Evolutionary conservation across 2,797 vertebrate species (phyloP).

Genomic region (Enteromius treurensis): DNA sequence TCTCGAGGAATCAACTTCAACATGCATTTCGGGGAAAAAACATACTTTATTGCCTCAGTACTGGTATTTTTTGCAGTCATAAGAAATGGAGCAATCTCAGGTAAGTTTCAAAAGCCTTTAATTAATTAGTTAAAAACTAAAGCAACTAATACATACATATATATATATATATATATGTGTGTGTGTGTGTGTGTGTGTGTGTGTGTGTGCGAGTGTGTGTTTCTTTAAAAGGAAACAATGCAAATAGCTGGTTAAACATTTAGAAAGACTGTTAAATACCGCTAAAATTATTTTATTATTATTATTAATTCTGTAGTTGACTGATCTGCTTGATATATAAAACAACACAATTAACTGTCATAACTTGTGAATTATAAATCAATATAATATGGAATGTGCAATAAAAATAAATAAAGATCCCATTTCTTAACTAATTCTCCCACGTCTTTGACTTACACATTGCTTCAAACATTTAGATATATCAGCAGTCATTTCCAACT

Average conservation of each 20-base stretch:
- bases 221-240: neutral
- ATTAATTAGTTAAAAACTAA: neutral
- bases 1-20: neutral
- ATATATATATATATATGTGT: no score
- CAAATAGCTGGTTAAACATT: neutral
- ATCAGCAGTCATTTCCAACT: neutral
- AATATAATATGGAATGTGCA: no score
- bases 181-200: no score
- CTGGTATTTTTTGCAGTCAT: neutral
- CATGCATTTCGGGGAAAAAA: slow-evolving; percentile 14
- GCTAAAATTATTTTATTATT: no score
- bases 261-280: no score
- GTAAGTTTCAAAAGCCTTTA: neutral
- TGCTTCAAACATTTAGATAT: neutral
- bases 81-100: neutral
- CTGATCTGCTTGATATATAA: neutral
- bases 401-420: no score
- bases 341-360: neutral
- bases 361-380: no score
- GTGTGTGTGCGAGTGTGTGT: no score
- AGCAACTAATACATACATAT: neutral
- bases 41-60: neutral
- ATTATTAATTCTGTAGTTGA: neutral
- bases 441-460: neutral
- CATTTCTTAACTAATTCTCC: neutral